Evolutionary conservation across 2,888 invertebrate species (phyloP).

Genomic region (Melinaea marsaeus): DNA sequence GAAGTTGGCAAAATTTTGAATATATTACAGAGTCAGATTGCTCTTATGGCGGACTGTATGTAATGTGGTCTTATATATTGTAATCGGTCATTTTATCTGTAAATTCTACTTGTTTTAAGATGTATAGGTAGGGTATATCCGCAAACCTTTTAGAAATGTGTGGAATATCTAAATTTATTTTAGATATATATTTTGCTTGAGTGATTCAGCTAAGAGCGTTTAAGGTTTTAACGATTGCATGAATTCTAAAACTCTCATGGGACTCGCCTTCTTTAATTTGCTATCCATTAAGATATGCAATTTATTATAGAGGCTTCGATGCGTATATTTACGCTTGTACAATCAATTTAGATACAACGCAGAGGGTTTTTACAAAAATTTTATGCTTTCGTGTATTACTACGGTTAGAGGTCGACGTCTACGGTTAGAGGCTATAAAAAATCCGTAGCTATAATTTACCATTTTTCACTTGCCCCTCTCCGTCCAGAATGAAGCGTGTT

Average conservation of each 20-base stretch:
- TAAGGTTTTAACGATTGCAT: constrained; percentile 46
- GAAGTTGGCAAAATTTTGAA: constrained; percentile 62
- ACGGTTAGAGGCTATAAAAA: constrained; percentile 6
- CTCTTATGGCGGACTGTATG: constrained; percentile 57
- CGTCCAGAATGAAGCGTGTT: constrained; percentile 73
- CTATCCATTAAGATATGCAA: constrained; percentile 19
- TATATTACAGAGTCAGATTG: constrained; percentile 65
- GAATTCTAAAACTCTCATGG: constrained; percentile 61
- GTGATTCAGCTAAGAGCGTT: constrained; percentile 43
- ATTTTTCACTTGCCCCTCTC: constrained; percentile 63
- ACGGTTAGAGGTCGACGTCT: neutral
- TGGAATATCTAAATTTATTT: constrained; percentile 51
- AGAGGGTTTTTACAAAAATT: constrained; percentile 25
- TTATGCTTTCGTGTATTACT: neutral
- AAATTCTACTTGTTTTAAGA: constrained; percentile 68
- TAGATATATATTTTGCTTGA: constrained; percentile 51
- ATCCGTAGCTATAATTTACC: constrained; percentile 40
- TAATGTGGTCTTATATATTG: constrained; percentile 65
- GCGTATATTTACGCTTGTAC: constrained; percentile 44
- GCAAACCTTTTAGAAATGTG: constrained; percentile 54
- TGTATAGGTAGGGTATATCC: constrained; percentile 66
- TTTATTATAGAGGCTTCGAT: constrained; percentile 37
- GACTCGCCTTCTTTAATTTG: constrained; percentile 39
- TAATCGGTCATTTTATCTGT: constrained; percentile 66
- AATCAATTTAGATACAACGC: constrained; percentile 18